Evolutionary conservation across 2,797 vertebrate genomes (phyloP).

Genomic region (Galagoides demidoff): DNA sequence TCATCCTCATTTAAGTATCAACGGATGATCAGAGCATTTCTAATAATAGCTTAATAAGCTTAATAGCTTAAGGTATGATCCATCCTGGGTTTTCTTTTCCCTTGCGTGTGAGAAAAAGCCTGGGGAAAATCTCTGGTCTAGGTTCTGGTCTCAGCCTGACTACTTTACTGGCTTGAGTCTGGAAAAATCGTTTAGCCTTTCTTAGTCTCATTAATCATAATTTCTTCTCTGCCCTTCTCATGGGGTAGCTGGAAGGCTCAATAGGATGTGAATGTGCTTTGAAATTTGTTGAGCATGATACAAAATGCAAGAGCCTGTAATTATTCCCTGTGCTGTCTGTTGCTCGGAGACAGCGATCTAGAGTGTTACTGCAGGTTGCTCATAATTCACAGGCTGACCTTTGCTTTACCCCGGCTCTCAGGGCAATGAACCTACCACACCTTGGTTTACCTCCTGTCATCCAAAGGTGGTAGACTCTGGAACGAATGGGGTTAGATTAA

Average conservation of each 20-base stretch:
- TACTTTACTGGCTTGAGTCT: constrained; percentile 24
- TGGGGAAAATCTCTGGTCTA: not conserved
- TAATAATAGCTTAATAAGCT: constrained; percentile 35
- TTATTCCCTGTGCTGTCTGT: constrained; percentile 40
- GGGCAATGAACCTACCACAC: not conserved
- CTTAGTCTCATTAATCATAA: constrained; percentile 50
- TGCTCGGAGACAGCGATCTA: constrained; percentile 36
- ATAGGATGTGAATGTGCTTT: constrained; percentile 3
- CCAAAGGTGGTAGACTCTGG: constrained; percentile 5
- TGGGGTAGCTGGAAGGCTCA: constrained; percentile 14
- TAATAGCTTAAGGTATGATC: constrained; percentile 13
- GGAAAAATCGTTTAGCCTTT: constrained; percentile 54
- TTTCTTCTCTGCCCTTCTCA: constrained; percentile 4
- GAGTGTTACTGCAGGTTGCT: not conserved
- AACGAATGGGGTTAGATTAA: not conserved
- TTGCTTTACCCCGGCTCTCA: not conserved
- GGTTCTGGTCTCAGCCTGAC: not conserved
- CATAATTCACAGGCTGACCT: not conserved
- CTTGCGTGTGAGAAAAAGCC: not conserved
- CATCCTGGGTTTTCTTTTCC: constrained; percentile 23
- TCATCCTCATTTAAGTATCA: not conserved
- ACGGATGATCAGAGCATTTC: constrained; percentile 33
- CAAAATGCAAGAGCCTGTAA: constrained; percentile 43
- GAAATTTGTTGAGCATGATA: not conserved
- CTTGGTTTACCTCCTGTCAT: not conserved